Base-by-base conservation (phyloP, 1,140 invertebrate species). In the Pantala flavescens region DNA sequence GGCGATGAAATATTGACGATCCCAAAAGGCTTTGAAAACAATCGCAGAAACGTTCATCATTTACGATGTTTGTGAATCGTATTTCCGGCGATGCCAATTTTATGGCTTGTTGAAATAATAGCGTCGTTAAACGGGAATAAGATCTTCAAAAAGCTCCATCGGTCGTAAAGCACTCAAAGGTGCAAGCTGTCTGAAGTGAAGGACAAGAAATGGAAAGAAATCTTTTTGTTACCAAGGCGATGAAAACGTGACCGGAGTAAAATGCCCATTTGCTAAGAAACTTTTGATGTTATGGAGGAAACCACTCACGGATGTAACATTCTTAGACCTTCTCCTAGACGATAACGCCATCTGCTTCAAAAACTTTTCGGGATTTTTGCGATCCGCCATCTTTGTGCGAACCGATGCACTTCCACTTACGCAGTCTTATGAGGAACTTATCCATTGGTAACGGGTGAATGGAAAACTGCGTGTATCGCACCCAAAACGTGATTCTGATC, bases 221-320 rank as follows among this genome's bases (percentile, higher is more conserved):
- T 63, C n/a, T 63, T 63, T 63, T 63, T 63, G 49, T 63, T 63
- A 63, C 49, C n/a, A 3, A 12, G 49, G 16, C n/a, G 49, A 7
- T 21, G 49, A 63, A 63, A 63, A 63, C 49, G 49, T 63, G 49
- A 63, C 49, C 49, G 49, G 49, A 21, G 49, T 63, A 63, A 63
- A 63, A 63, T 21, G 5, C 16, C 49, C 49, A 63, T 63, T 63
- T 63, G 14, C 49, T 63, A 63, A 63, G 49, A 63, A 63, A 63
- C 49, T 63, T 63, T 63, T 63, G 49, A 63, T 63, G 49, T 63
- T 63, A 63, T 63, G 49, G 49, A 19, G 49, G 12, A 63, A 63
- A 63, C 49, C 49, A 63, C 49, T 63, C 49, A 63, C 49, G 49
- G 49, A 63, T 63, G 49, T 63, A 19, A 63, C 49, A 21, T 63